These are phyloP conservation scores for Trachelus iudaicus DNA, from an alignment of 2,888 invertebrate species.

Conservation along the genomic window DNA sequence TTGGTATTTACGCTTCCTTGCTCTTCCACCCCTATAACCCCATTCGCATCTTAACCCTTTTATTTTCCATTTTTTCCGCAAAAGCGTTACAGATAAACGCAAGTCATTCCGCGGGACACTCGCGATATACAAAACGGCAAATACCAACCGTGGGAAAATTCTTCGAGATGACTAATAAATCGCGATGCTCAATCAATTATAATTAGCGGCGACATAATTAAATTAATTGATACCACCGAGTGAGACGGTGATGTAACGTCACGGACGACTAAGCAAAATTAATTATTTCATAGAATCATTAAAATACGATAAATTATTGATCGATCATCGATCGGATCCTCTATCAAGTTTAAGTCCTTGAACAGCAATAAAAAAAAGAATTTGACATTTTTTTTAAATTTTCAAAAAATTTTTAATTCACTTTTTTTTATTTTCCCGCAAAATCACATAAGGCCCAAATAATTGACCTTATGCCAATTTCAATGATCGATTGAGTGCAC, in stretches of 20 bases:
- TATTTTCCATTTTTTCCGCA: conserved; percentile 3
- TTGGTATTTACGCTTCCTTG: conserved; percentile 44
- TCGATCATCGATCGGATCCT: not conserved
- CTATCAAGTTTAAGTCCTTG: not conserved
- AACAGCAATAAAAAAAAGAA: too few species aligned
- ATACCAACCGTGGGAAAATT: not conserved
- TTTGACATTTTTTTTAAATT: too few species aligned
- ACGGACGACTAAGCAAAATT: not conserved
- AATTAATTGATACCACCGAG: not conserved
- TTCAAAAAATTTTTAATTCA: not conserved
- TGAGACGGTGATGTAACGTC: not conserved
- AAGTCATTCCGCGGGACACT: not conserved
- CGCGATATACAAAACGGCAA: not conserved
- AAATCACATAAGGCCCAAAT: not conserved
- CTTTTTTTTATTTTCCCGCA: not conserved
- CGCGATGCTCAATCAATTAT: not conserved
- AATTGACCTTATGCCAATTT: not conserved
- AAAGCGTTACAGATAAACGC: not conserved
- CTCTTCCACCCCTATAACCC: conserved; percentile 27
- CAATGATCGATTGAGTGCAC: not conserved
- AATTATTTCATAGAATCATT: not conserved
- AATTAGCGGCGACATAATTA: not conserved
- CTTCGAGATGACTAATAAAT: not conserved
- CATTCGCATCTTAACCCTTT: conserved; percentile 14
- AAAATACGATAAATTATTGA: not conserved